Base-by-base conservation (phyloP, 2,797 vertebrate genomes). In the Petrocephalus sullivani region DNA sequence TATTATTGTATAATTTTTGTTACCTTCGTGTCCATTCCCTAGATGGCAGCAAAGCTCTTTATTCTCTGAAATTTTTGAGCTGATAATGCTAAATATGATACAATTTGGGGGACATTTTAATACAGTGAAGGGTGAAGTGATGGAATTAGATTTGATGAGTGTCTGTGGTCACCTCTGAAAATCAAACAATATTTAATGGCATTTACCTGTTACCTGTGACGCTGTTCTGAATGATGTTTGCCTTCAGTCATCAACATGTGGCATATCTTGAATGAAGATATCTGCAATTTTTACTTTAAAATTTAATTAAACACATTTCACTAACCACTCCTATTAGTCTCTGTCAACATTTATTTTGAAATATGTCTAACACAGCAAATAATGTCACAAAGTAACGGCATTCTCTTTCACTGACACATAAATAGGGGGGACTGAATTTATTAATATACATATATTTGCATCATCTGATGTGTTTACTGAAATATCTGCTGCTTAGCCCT, bases 41-140 rank as follows among this genome's bases (percentile, higher is more conserved):
- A 95, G 95, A 95, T 94, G 95, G 94, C 89, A 92, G 90, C 93
- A 92, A 92, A 92, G 94, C 91, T 91, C 94, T 94, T 92, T 87
- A 78, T 28, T 61, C 54, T 28, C 23, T 6, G 49, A 49, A 6
- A 64, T 75, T 53, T 57, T 23, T 14, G n/a, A 16, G 49, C 54
- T 21, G 23, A 81, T 53, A 4, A 46, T 46, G 8, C 64, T 84
- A 2, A 87, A 82, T 89, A 87, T 92, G 89, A 87, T 81, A 23
- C 82, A 10, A 56, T 90, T 46, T 86, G 16, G 90, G 90, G 87
- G 19, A 89, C 33, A 46, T 64, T 90, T 81, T 67, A 28, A 82
- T 75, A 91, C 78, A 64, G 54, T 46, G 37, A 46, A 92, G 87
- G 87, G 89, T 89, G 90, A 89, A 90, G 91, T 85, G 75, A 89